phyloP scores from a whole-genome alignment of 2,797 vertebrate species.

The Pogoniulus pusillus region DNA sequence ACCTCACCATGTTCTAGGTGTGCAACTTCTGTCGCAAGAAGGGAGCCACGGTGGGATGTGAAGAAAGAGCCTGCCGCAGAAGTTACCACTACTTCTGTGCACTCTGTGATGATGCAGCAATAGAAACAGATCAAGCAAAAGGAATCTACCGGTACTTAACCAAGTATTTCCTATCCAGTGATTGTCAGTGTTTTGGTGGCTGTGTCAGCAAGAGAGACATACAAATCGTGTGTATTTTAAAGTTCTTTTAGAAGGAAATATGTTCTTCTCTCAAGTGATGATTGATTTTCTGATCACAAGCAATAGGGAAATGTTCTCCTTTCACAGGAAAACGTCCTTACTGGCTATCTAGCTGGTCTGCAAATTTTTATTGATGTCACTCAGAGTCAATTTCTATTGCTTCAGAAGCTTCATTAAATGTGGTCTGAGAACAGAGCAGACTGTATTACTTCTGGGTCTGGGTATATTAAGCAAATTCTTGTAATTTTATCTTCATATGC shows the following conservation, averaged over 20 bases:
- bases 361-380: background rate
- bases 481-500: background rate
- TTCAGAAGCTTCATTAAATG: background rate
- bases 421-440: background rate
- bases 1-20: constrained; percentile 33
- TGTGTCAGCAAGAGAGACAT: background rate
- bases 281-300: background rate
- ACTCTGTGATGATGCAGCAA: constrained; percentile 33
- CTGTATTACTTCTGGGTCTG: background rate
- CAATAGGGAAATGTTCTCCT: background rate
- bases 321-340: background rate
- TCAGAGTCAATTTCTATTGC: background rate
- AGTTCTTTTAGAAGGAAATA: background rate
- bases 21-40: constrained; percentile 69
- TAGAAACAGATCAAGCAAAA: constrained; percentile 23
- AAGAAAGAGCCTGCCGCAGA: constrained; percentile 53
- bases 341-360: background rate
- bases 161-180: background rate
- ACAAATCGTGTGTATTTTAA: background rate
- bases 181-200: accelerated
- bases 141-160: constrained; percentile 72
- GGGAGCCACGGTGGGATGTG: constrained; percentile 77
- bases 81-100: constrained; percentile 79
- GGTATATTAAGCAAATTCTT: background rate
- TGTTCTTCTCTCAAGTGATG: background rate